These are phyloP conservation scores for Solea solea DNA, from an alignment of 2,113 vertebrate species.

Conservation along the genomic window DNA sequence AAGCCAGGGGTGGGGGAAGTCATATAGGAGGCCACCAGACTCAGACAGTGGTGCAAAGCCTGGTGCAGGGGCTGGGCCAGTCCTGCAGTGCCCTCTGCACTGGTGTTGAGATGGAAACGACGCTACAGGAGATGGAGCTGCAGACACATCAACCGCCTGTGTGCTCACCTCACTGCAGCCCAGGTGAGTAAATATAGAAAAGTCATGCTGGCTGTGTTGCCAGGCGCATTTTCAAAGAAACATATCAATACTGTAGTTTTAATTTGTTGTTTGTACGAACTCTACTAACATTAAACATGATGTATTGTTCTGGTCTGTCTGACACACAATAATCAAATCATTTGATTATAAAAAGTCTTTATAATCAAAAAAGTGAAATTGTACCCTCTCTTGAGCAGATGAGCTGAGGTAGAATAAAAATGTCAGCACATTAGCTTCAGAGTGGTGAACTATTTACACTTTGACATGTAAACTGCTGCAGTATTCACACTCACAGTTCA, in stretches of 20 bases:
- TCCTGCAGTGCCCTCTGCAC: constrained; percentile 45
- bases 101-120: constrained; percentile 47
- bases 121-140: constrained; percentile 57
- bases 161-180: constrained; percentile 62
- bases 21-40: constrained; percentile 39
- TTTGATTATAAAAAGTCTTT: too few relatives aligned
- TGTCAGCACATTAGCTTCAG: too few relatives aligned
- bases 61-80: constrained; percentile 48
- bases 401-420: too few relatives aligned
- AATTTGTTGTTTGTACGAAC: too few relatives aligned
- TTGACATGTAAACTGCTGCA: too few relatives aligned
- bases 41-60: constrained; percentile 58
- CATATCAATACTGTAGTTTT: background rate
- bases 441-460: too few relatives aligned
- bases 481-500: too few relatives aligned
- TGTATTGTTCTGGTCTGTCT: background rate
- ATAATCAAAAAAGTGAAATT: too few relatives aligned
- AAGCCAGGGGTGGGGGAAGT: constrained; percentile 48
- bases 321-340: background rate
- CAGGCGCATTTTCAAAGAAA: background rate
- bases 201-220: background rate
- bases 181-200: constrained; percentile 60
- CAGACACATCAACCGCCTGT: constrained; percentile 51
- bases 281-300: background rate
- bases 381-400: too few relatives aligned